Percentiles rank a stretch among this genome's conserved stretches.
Evolutionary conservation across 2,113 vertebrate genomes (phyloP).

Genomic region (Amphiprion ocellaris): DNA sequence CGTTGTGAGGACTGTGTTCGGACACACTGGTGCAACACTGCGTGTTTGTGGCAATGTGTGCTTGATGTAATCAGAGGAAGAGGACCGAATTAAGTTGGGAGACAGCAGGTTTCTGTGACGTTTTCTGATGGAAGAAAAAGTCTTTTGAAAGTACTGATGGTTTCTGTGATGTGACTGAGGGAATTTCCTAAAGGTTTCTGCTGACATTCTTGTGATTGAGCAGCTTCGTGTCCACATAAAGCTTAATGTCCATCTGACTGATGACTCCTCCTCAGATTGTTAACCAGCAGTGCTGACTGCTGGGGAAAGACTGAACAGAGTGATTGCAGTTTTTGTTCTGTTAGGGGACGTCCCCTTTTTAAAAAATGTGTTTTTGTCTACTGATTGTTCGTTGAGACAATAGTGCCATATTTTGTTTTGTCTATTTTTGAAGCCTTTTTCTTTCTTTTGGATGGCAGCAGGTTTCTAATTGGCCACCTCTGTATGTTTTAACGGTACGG

Average conservation of each 20-base stretch:
- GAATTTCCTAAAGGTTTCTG: constrained; percentile 9
- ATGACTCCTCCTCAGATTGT: constrained; percentile 34
- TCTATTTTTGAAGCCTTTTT: constrained; percentile 69
- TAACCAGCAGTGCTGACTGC: constrained; percentile 39
- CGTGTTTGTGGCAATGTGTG: constrained; percentile 22
- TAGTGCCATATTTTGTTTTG: constrained; percentile 84
- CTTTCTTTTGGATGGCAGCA: constrained; percentile 69
- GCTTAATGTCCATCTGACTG: constrained; percentile 58
- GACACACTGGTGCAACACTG: constrained; percentile 16
- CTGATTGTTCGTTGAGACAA: constrained; percentile 76
- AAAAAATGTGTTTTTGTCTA: constrained; percentile 73
- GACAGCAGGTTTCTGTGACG: constrained; percentile 15
- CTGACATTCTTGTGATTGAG: constrained; percentile 43
- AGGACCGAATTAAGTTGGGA: not conserved
- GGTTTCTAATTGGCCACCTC: constrained; percentile 77
- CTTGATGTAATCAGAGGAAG: constrained; percentile 28
- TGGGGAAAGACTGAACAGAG: constrained; percentile 52
- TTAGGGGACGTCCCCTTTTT: constrained; percentile 55
- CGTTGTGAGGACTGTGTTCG: constrained; percentile 26
- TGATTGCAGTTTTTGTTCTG: constrained; percentile 43
- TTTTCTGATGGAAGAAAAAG: constrained; percentile 14
- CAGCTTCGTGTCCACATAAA: constrained; percentile 35
- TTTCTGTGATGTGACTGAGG: constrained; percentile 26
- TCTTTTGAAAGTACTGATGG: constrained; percentile 35
- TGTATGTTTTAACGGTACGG: constrained; percentile 76